These are phyloP conservation scores for Drosophila pectinifera DNA, from an alignment of 1,140 invertebrate genomes.

Conservation along the genomic window DNA sequence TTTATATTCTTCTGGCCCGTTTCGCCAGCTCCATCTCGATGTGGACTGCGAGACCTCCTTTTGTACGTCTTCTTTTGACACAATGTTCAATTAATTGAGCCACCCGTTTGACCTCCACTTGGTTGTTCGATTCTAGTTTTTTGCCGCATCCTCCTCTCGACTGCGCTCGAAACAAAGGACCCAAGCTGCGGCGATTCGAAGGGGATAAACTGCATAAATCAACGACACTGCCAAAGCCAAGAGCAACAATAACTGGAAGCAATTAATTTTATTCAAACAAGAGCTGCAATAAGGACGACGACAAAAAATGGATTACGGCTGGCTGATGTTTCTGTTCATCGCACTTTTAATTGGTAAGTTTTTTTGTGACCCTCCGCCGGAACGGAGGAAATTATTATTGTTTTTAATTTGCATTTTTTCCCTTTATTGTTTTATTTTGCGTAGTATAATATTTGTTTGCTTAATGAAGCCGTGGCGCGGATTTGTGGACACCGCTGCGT, in stretches of 20 bases:
- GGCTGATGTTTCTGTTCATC: slow-evolving; percentile 64
- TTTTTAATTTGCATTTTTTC: slow-evolving; percentile 25
- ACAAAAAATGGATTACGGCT: slow-evolving; percentile 74
- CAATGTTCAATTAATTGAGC: slow-evolving; percentile 73
- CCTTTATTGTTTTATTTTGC: slow-evolving; percentile 9
- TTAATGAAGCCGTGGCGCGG: slow-evolving; percentile 45
- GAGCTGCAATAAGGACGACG: slow-evolving; percentile 31
- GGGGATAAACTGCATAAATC: slow-evolving; percentile 42
- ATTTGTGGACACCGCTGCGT: slow-evolving; percentile 46
- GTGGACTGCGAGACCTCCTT: slow-evolving; percentile 14
- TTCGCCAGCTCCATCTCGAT: slow-evolving; percentile 18
- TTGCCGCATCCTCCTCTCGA: slow-evolving; percentile 20
- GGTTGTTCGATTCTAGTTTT: slow-evolving; percentile 52
- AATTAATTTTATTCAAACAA: slow-evolving; percentile 69
- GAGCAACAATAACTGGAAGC: slow-evolving; percentile 58
- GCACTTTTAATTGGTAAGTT: slow-evolving; percentile 74
- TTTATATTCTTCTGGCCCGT: slow-evolving; percentile 34
- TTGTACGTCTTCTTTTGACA: slow-evolving; percentile 58
- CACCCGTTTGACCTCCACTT: slow-evolving; percentile 49
- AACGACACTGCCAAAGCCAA: slow-evolving; percentile 39
- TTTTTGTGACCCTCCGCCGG: slow-evolving; percentile 29
- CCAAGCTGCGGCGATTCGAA: slow-evolving; percentile 14
- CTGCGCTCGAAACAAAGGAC: slow-evolving; percentile 40
- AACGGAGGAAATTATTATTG: slow-evolving; percentile 32
- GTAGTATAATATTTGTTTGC: slow-evolving; percentile 39